Conservation (phyloP, 2,888 invertebrate genomes). For the Polydrusus tereticollis region DNA sequence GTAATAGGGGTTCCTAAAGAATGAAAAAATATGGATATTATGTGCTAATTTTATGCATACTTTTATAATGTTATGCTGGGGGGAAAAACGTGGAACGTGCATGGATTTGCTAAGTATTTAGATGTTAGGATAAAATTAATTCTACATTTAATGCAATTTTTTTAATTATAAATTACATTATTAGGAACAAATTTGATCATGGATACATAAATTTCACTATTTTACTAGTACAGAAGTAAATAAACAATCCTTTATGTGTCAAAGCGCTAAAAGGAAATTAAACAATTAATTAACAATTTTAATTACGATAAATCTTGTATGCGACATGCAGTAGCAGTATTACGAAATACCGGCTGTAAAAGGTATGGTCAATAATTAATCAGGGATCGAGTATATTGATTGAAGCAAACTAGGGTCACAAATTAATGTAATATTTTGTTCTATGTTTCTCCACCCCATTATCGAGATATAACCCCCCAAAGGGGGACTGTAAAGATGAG, state of each 20-base stretch:
- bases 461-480: no score
- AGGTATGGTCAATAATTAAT: no score
- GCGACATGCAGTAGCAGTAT: neutral
- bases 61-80: constrained; percentile 2
- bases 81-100: neutral
- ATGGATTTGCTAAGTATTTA: neutral
- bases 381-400: no score
- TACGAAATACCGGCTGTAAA: neutral
- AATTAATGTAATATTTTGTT: neutral
- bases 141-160: neutral
- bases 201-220: no score
- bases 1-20: constrained; percentile 31
- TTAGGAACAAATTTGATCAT: neutral
- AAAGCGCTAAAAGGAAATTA: neutral
- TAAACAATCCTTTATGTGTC: neutral
- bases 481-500: no score
- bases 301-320: neutral
- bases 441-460: no score
- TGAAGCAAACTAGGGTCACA: no score
- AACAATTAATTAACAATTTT: neutral
- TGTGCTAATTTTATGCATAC: constrained; percentile 40
- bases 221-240: no score
- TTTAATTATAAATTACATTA: neutral
- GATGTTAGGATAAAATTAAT: neutral
- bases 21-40: constrained; percentile 42